phyloP scores from a whole-genome alignment of 2,888 invertebrate genomes.

The Balanococcus diminutus region DNA sequence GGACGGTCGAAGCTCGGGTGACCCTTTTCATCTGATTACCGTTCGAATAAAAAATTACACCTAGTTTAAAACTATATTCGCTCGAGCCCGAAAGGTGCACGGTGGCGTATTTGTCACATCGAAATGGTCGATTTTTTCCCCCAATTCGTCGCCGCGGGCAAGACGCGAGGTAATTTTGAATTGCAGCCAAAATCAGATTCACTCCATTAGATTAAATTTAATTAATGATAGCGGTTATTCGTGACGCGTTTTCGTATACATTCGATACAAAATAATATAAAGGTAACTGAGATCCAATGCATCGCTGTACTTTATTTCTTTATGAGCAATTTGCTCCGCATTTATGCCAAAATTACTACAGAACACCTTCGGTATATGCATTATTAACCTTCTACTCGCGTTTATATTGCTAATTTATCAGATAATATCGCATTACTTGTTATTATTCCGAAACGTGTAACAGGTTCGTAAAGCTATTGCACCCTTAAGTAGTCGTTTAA shows the following conservation, averaged over 20 bases:
- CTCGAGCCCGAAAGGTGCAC: neutral
- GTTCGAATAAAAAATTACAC: constrained; percentile 15
- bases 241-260: neutral
- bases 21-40: constrained; percentile 13
- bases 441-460: neutral
- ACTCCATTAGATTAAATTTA: constrained; percentile 7
- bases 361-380: neutral
- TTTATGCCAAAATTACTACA: neutral
- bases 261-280: neutral
- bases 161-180: neutral
- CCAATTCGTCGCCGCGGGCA: neutral
- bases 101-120: neutral
- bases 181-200: constrained; percentile 4
- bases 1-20: neutral
- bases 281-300: neutral
- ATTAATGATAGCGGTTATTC: neutral
- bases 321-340: neutral
- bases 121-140: neutral
- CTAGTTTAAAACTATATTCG: neutral
- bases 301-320: neutral
- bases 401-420: neutral
- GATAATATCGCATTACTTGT: neutral
- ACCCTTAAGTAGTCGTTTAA: neutral
- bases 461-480: neutral
- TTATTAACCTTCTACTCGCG: neutral